A percentile compares a stretch with the other conserved stretches of the same genome.
phyloP scores from a whole-genome alignment of 1,140 invertebrate species.

The Trialeurodes vaporariorum region DNA sequence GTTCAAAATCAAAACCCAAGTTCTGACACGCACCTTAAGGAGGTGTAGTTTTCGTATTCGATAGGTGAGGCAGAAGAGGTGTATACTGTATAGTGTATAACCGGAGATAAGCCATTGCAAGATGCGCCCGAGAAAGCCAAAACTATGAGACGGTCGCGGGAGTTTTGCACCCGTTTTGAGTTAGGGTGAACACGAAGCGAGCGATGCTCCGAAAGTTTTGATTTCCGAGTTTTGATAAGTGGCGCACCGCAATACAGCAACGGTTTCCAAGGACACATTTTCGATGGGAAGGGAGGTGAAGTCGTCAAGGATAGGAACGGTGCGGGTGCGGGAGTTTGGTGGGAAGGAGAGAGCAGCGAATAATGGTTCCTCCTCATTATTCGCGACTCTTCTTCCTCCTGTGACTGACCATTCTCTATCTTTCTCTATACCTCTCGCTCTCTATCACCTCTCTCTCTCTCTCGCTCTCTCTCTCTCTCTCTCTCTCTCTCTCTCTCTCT shows the following conservation, averaged over 20 bases:
- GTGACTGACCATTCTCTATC: too few species aligned
- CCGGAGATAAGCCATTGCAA: too few species aligned
- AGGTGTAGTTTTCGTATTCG: background rate
- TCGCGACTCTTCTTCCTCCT: background rate
- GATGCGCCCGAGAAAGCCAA: too few species aligned
- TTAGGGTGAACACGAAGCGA: background rate
- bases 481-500: too few species aligned
- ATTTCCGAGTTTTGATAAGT: background rate
- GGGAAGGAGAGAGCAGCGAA: background rate
- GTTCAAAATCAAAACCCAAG: too few species aligned
- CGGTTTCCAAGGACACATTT: background rate
- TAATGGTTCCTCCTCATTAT: background rate
- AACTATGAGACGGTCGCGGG: background rate
- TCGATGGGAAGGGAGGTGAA: too few species aligned
- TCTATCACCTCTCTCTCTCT: too few species aligned
- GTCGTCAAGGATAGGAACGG: background rate
- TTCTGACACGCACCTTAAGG: background rate
- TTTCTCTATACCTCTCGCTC: too few species aligned
- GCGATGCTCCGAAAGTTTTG: background rate
- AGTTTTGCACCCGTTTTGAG: background rate
- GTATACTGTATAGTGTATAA: background rate
- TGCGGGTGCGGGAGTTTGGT: too few species aligned
- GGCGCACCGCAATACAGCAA: background rate
- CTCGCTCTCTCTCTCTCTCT: too few species aligned
- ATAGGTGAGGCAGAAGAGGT: background rate